Conservation (phyloP, 2,113 vertebrate species). For the Bungarus multicinctus region DNA sequence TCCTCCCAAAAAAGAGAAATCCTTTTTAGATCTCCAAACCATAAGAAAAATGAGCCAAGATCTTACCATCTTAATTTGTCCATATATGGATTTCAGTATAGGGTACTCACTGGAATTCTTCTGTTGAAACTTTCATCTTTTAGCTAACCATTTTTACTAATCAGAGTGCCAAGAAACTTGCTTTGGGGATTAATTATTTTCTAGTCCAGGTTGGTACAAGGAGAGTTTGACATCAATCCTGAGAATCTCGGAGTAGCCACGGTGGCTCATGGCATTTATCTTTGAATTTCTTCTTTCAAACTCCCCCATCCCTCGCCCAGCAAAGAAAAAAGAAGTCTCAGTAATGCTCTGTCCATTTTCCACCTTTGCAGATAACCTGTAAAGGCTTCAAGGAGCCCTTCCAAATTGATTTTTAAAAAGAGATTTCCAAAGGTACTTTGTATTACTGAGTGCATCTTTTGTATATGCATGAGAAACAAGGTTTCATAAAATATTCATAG, state of each 20-base stretch:
- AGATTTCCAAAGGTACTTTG: not conserved
- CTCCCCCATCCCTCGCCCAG: not conserved
- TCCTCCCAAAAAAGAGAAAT: not conserved
- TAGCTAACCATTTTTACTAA: not conserved
- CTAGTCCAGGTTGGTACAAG: not conserved
- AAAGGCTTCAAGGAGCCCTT: conserved; percentile 24
- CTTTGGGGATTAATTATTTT: not conserved
- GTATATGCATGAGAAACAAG: not conserved
- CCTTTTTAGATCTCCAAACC: not conserved
- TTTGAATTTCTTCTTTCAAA: conserved; percentile 8
- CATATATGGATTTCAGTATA: not conserved
- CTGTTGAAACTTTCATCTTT: not conserved
- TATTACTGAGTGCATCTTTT: not conserved
- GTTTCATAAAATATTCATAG: not conserved
- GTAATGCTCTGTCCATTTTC: conserved; percentile 11
- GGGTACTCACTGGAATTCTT: not conserved
- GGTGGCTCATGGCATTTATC: conserved; percentile 45
- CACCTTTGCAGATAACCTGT: conserved; percentile 28
- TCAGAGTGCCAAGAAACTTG: not conserved
- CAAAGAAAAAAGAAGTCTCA: not conserved
- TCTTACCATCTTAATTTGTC: not conserved
- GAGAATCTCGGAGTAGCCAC: conserved; percentile 39
- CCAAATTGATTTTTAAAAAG: conserved; percentile 6
- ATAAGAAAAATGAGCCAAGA: not conserved
- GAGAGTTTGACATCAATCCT: not conserved